Percentiles rank a stretch among this genome's conserved stretches.
Evolutionary conservation across 2,113 vertebrate genomes (phyloP).

Genomic region (human): DNA sequence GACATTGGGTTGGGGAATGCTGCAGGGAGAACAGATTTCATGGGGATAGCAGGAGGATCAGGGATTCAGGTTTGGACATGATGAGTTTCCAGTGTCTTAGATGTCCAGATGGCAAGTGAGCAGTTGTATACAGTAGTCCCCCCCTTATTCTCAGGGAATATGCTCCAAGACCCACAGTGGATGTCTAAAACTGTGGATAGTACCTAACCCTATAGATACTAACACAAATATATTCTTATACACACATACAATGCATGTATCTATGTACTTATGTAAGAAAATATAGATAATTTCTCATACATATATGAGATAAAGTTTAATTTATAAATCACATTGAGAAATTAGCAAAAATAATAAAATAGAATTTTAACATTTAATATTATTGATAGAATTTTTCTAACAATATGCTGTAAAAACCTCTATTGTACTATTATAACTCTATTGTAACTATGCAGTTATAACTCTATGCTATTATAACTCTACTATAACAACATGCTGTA

Average conservation of each 20-base stretch:
- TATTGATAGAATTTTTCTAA: not conserved
- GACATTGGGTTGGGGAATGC: not conserved
- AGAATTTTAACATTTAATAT: not conserved
- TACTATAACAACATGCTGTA: not conserved
- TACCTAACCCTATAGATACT: not conserved
- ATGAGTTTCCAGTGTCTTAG: not conserved
- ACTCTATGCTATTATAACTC: too few relatives aligned
- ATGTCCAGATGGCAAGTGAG: not conserved
- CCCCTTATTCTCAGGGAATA: not conserved
- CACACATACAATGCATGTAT: too few relatives aligned
- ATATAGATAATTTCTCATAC: too few relatives aligned
- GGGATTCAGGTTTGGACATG: not conserved
- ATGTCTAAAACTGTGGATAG: not conserved
- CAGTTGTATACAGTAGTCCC: not conserved
- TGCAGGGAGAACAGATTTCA: not conserved
- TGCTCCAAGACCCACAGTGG: not conserved
- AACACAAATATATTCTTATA: not conserved
- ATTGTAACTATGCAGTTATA: too few relatives aligned
- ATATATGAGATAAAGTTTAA: not conserved
- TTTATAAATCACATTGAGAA: not conserved
- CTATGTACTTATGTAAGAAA: too few relatives aligned
- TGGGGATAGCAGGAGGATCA: accelerated
- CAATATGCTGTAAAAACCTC: not conserved
- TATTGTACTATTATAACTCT: too few relatives aligned
- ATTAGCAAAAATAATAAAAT: not conserved